Base-by-base conservation (phyloP, 1,140 invertebrate genomes). In the Bradysia coprophila region DNA sequence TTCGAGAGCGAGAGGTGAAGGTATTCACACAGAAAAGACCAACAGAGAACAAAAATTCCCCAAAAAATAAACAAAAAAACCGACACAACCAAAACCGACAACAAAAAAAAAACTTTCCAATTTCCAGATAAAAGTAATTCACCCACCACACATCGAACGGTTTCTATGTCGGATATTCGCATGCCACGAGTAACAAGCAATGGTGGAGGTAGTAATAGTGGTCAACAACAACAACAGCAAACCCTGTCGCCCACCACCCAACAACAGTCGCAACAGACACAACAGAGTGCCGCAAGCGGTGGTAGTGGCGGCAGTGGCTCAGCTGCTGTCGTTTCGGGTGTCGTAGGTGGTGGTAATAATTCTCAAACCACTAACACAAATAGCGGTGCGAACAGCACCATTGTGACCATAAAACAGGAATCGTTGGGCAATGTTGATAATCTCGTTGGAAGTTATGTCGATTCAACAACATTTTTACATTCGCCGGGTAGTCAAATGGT, bases 391-490 rank as follows among this genome's bases (percentile, higher is more conserved):
- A 38, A 28, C 32, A 42, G 40, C 5, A 51, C 46, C 38, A 50
- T 56, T 32, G 51, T 62, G 15, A 54, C 55, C n/a, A 66, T 72
- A 4, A 73, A 73, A 50, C 70, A 71, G 23, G 71, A 73, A 47
- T 63, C 63, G 1, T 62, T 64, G 49, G 42, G 41, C 21, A 59
- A 57, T 0, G 63, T 69, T 4, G 70, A 71, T 43, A 66, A 61
- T 43, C 47, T 71, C n/a, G 66, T 71, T 21, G 60, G 68, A 4
- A 65, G 66, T 46, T 72, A 71, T 45, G 71, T 73, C 18, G 71
- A 73, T 52, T 72, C 69, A 15, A 73, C 71, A 20, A 73, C 71
- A 13, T 73, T 71, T 50, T 49, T 71, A 33, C 65, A 65, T 52
- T 71, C 69, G 44, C 75, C 75, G 20, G 70, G 34, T 18, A 41